Evolutionary conservation across 2,888 invertebrate genomes (phyloP).

Genomic region (Platerodrilus igneus): DNA sequence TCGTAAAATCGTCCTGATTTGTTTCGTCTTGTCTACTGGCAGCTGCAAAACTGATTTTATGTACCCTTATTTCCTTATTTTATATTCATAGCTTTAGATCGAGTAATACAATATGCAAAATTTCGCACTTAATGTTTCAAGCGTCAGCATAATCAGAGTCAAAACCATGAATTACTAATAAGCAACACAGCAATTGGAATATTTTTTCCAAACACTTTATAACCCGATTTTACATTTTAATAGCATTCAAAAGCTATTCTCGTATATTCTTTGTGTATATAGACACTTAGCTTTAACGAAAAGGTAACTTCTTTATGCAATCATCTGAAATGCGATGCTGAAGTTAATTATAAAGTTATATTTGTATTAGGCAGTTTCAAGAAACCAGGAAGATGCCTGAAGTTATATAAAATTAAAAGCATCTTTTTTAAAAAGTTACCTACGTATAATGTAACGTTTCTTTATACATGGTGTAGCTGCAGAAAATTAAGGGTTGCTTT

Average conservation of each 20-base stretch:
- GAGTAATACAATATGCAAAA: constrained; percentile 24
- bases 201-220: no score
- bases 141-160: constrained; percentile 10
- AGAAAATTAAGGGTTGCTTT: no score
- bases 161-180: no score
- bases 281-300: no score
- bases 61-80: constrained; percentile 24
- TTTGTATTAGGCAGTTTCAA: constrained; percentile 10
- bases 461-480: no score
- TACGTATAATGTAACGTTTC: no score
- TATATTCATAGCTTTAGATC: constrained; percentile 20
- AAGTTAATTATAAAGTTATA: constrained; percentile 17
- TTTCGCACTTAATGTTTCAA: constrained; percentile 18
- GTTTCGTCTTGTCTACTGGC: constrained; percentile 33
- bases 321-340: no score
- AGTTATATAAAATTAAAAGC: constrained; percentile 16
- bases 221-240: no score
- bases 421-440: constrained; percentile 8
- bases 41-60: constrained; percentile 25
- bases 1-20: constrained; percentile 36
- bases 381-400: constrained; percentile 10
- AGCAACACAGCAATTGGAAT: no score
- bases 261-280: no score
- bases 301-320: no score
- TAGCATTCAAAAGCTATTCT: no score